Evolutionary conservation across 2,797 vertebrate species (phyloP), one percentile per base, ranked within the genome.

Genomic region (Malurus splendens): DNA sequence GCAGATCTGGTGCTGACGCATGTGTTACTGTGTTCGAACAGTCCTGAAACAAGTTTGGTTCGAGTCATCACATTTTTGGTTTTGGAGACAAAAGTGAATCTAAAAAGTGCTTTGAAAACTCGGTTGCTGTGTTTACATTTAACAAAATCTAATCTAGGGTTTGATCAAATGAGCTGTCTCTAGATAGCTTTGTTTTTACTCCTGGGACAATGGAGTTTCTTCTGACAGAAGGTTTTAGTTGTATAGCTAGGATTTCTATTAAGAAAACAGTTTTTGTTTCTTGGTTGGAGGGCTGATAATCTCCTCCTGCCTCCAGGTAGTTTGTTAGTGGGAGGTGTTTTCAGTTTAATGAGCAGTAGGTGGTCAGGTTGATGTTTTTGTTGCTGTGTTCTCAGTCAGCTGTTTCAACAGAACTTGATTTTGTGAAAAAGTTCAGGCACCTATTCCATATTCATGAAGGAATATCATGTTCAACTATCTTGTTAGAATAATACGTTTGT

Each of bases 1-100:
- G 47, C 14, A 41, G 6, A 44, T 70, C 28, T 27, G 60, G 9
- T 17, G n/a, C 62, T 87, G 68, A 36, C 5, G 0, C 16, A 62
- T 27, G 18, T 9, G 2, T 65, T 72, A 5, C 17, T 24, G 32
- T 30, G 9, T 44, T 75, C 1, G 5, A 47, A 14, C 28, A 45
- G 8, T 41, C 27, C 57, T n/a, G 57, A 33, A 47, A n/a, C 30
- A 33, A 38, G 19, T 50, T 52, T 47, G 22, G 12, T 60, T 86
- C 0, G 0, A 32, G 33, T 65, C 55, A 32, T 48, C 32, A 4
- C 36, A 1, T 10, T 86, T 77, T 52, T 42, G 14, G 28, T 17
- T 41, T 38, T n/a, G 39, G 32, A 84, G 32, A 28, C 14, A 28
- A 51, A 62, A 52, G 22, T 0, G 8, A 28, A 27, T 41, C 9